Conservation (phyloP, 1,140 invertebrate genomes). For the Asbolus verrucosus region DNA sequence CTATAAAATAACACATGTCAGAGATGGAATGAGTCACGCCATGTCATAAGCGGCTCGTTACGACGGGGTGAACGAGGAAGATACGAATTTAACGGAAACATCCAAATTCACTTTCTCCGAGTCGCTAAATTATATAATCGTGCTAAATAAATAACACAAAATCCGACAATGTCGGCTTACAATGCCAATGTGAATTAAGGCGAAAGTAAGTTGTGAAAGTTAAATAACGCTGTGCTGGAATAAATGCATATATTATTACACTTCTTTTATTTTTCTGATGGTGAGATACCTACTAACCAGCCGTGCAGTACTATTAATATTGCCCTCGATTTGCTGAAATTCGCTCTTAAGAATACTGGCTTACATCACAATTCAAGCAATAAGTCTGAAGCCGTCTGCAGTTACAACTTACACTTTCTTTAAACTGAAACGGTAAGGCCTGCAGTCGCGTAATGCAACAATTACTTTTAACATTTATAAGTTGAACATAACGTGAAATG, state of each 20-base stretch:
- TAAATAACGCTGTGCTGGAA: slow-evolving; percentile 22
- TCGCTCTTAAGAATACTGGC: neutral
- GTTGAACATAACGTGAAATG: too few species aligned
- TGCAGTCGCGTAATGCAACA: slow-evolving; percentile 10
- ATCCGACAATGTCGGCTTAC: slow-evolving; percentile 27
- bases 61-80: neutral
- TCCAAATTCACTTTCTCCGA: slow-evolving; percentile 27
- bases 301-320: neutral
- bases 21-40: slow-evolving; percentile 32
- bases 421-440: neutral
- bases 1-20: slow-evolving; percentile 11
- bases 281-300: slow-evolving; percentile 2
- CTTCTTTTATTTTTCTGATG: slow-evolving; percentile 18
- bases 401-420: slow-evolving; percentile 23
- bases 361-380: neutral
- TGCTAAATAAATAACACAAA: slow-evolving; percentile 21
- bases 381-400: neutral
- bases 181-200: slow-evolving; percentile 36
- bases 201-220: slow-evolving; percentile 36
- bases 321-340: neutral
- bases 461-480: too few species aligned
- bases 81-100: neutral
- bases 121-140: slow-evolving; percentile 26
- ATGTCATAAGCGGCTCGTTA: slow-evolving; percentile 24
- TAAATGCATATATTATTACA: slow-evolving; percentile 24